Evolutionary conservation across 2,888 invertebrate species (phyloP).

Genomic region (Ophioninae sp.): DNA sequence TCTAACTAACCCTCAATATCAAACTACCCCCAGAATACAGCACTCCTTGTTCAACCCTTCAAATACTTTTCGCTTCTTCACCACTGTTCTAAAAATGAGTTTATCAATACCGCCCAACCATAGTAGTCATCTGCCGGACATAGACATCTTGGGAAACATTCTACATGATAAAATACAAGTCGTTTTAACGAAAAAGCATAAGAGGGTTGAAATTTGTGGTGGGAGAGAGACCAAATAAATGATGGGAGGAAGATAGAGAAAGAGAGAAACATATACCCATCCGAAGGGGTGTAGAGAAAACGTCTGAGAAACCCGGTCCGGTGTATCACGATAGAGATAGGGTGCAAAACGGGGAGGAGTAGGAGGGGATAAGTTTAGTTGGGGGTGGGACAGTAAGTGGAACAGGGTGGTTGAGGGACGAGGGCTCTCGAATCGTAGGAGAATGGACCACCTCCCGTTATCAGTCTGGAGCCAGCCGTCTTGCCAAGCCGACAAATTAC

Average conservation of each 20-base stretch:
- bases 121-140: too few species aligned
- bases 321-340: conserved; percentile 64
- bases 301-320: conserved; percentile 69
- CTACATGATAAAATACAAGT: conserved; percentile 10
- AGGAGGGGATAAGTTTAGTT: conserved; percentile 46
- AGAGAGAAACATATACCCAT: conserved; percentile 36
- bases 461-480: conserved; percentile 78
- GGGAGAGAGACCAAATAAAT: conserved; percentile 3
- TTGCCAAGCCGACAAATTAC: conserved; percentile 80
- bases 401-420: conserved; percentile 66
- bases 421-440: conserved; percentile 74
- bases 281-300: conserved; percentile 59
- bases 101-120: too few species aligned
- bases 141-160: background rate
- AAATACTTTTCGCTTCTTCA: too few species aligned
- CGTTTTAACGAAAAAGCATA: background rate
- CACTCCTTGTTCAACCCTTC: too few species aligned
- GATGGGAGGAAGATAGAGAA: too few species aligned
- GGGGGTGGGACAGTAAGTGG: conserved; percentile 63
- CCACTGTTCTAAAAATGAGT: too few species aligned
- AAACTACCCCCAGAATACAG: too few species aligned
- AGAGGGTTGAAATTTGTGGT: background rate
- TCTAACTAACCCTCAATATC: too few species aligned
- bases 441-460: conserved; percentile 80
- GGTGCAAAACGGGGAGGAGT: background rate